Percentiles rank a stretch among this genome's conserved stretches.
phyloP scores from a whole-genome alignment of 2,888 invertebrate species.

The Anoplius nigerrimus region DNA sequence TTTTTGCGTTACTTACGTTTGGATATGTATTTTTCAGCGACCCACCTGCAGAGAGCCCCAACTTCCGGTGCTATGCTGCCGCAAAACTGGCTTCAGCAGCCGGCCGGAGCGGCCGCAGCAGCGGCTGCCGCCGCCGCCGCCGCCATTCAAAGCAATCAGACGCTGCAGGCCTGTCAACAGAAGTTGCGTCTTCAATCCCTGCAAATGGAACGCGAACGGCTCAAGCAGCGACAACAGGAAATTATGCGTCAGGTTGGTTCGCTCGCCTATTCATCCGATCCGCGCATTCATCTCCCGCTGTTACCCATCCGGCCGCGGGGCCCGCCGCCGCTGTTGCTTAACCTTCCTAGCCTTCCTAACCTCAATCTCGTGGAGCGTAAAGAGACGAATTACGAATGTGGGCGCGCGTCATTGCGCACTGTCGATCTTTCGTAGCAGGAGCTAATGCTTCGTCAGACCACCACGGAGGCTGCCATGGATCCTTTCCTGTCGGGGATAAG shows the following conservation, averaged over 20 bases:
- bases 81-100: constrained; percentile 76
- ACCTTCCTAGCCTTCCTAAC: too few species aligned
- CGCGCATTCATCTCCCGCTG: neutral
- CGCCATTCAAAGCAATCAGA: constrained; percentile 76
- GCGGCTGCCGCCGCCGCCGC: constrained; percentile 62
- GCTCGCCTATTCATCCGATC: too few species aligned
- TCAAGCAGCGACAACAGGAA: constrained; percentile 93
- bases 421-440: constrained; percentile 79
- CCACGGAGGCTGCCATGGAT: constrained; percentile 83
- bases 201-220: constrained; percentile 91
- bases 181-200: constrained; percentile 88
- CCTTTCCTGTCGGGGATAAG: constrained; percentile 88
- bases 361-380: too few species aligned
- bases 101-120: constrained; percentile 73
- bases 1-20: neutral
- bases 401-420: neutral
- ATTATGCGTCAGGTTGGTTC: constrained; percentile 86
- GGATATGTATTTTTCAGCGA: constrained; percentile 71
- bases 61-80: constrained; percentile 78
- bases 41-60: constrained; percentile 78
- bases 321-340: too few species aligned
- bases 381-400: neutral
- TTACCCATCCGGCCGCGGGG: too few species aligned
- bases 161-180: constrained; percentile 82
- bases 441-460: constrained; percentile 83